Evolutionary conservation across 2,113 vertebrate genomes (phyloP).

Genomic region (Ictalurus furcatus): DNA sequence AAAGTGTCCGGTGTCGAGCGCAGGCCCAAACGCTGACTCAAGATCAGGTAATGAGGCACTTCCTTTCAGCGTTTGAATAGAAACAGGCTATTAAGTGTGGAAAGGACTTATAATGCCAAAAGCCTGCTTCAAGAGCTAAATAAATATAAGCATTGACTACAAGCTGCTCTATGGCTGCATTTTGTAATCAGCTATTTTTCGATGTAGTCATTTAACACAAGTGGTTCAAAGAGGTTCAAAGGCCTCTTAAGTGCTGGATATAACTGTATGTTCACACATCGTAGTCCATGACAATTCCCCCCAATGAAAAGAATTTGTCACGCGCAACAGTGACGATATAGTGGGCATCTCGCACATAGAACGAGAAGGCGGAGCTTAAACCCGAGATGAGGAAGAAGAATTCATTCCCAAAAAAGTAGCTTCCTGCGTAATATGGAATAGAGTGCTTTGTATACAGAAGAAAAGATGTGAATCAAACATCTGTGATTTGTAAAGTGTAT

Average conservation of each 20-base stretch:
- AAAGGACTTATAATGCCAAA: slow-evolving; percentile 30
- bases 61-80: slow-evolving; percentile 46
- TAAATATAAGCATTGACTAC: slow-evolving; percentile 3
- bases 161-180: neutral
- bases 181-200: neutral
- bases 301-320: too few species aligned
- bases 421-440: too few species aligned
- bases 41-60: slow-evolving; percentile 57
- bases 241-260: neutral
- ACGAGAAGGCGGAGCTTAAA: too few species aligned
- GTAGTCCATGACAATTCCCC: too few species aligned
- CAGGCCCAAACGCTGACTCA: slow-evolving; percentile 31
- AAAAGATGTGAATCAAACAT: too few species aligned
- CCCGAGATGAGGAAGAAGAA: too few species aligned
- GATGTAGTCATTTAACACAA: slow-evolving; percentile 11
- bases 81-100: slow-evolving; percentile 20
- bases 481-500: too few species aligned
- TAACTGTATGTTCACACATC: neutral
- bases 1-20: slow-evolving; percentile 21
- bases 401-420: too few species aligned
- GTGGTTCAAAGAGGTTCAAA: neutral
- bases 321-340: too few species aligned
- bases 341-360: too few species aligned
- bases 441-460: too few species aligned
- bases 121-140: slow-evolving; percentile 14